These are phyloP conservation scores for Yoshiicerus persimilis DNA, from an alignment of 1,140 invertebrate species.

Conservation along the genomic window DNA sequence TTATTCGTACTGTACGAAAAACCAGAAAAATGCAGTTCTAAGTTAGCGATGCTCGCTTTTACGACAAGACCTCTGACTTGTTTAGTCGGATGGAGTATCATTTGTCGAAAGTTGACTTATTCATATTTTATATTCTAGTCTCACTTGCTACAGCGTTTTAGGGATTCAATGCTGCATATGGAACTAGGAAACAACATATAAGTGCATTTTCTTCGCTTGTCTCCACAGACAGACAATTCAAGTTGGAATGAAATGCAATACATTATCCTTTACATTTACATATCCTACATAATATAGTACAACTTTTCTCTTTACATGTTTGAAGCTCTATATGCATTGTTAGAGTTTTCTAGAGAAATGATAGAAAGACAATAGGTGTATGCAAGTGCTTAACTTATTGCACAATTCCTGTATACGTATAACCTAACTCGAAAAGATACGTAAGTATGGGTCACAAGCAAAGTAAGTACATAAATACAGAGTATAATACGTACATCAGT, in stretches of 20 bases:
- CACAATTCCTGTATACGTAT: background rate
- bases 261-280: background rate
- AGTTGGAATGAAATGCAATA: background rate
- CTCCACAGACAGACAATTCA: background rate
- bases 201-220: background rate
- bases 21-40: no score
- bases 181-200: background rate
- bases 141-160: background rate
- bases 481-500: background rate
- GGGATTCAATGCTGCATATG: background rate
- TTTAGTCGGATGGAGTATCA: background rate
- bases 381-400: background rate
- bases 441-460: no score
- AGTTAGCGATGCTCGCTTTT: no score
- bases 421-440: background rate
- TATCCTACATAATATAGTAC: background rate
- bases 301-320: background rate
- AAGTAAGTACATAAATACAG: background rate
- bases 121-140: slow-evolving; percentile 16
- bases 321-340: background rate
- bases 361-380: background rate
- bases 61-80: background rate
- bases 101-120: background rate
- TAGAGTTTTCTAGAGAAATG: background rate
- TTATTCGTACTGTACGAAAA: no score